Evolutionary conservation across 2,797 vertebrate genomes (phyloP).

Genomic region (Macrochelys suwanniensis): DNA sequence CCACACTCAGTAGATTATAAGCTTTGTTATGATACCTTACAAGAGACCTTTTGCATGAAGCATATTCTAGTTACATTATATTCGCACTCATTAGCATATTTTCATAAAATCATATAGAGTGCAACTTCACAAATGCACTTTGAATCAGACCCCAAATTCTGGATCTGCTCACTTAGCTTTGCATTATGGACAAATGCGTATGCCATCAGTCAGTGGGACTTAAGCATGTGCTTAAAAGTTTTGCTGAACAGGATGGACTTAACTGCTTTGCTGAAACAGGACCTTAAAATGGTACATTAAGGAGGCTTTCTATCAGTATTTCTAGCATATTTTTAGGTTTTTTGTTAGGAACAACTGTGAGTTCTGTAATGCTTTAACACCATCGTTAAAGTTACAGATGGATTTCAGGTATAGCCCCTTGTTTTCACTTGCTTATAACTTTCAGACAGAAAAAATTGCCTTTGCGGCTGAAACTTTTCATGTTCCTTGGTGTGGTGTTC

Average conservation of each 20-base stretch:
- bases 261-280: background rate
- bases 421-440: background rate
- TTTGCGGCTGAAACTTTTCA: background rate
- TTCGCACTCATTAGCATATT: too few relatives aligned
- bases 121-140: background rate
- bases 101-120: too few relatives aligned
- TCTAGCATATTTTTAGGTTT: background rate
- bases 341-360: background rate
- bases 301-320: background rate
- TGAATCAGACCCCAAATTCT: background rate
- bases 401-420: background rate
- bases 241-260: background rate
- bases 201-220: background rate
- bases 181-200: background rate
- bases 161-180: background rate
- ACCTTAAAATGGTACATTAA: background rate
- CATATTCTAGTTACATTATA: too few relatives aligned
- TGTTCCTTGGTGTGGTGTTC: too few relatives aligned
- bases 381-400: background rate
- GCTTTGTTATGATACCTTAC: too few relatives aligned
- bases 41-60: too few relatives aligned
- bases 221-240: background rate
- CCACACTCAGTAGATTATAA: too few relatives aligned
- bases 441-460: background rate
- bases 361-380: background rate